Conservation (phyloP, 2,888 invertebrate genomes). For the Plebejus anna region DNA sequence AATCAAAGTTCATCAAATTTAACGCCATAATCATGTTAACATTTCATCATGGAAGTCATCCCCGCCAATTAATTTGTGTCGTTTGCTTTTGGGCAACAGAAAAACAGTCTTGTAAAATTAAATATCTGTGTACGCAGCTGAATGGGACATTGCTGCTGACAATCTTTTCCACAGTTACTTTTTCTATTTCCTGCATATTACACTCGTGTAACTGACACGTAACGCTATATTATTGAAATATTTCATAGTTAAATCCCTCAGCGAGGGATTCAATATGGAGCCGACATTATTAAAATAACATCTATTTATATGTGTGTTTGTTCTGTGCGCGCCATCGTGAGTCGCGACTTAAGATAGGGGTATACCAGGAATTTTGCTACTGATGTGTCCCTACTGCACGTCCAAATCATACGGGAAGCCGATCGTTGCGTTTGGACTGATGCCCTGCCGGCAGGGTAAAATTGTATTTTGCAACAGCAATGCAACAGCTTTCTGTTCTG, state of each 20-base stretch:
- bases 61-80: constrained; percentile 39
- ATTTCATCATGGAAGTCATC: not conserved
- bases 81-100: too few relatives aligned
- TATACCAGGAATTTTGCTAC: too few relatives aligned
- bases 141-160: not conserved
- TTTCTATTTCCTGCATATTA: not conserved
- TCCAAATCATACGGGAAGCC: too few relatives aligned
- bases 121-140: not conserved
- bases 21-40: not conserved
- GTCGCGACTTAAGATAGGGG: too few relatives aligned
- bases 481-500: too few relatives aligned
- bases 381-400: too few relatives aligned
- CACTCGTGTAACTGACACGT: not conserved
- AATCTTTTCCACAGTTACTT: too few relatives aligned
- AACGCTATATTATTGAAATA: constrained; percentile 61
- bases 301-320: constrained; percentile 48
- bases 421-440: too few relatives aligned
- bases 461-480: too few relatives aligned
- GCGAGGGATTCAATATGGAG: constrained; percentile 59
- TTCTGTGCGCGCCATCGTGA: constrained; percentile 3
- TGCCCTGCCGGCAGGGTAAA: too few relatives aligned
- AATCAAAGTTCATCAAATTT: not conserved
- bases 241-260: constrained; percentile 75
- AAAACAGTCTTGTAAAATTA: too few relatives aligned
- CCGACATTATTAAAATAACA: constrained; percentile 73